Conservation (phyloP, 2,888 invertebrate genomes). For the Acanthosoma haemorrhoidale region DNA sequence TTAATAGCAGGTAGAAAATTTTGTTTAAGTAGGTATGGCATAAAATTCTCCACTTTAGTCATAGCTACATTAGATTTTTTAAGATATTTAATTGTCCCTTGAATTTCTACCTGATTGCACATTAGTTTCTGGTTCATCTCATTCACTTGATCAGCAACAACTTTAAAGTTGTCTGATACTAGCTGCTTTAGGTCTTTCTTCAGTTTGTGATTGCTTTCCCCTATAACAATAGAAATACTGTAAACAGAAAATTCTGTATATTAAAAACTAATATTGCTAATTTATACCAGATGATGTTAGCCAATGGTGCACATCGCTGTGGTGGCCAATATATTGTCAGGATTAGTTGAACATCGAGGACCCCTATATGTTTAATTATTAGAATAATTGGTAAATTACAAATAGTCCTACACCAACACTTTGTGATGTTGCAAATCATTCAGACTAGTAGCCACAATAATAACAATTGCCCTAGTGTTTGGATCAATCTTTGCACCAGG, state of each 20-base stretch:
- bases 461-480: too few species aligned
- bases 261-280: neutral
- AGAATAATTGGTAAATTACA: too few species aligned
- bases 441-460: too few species aligned
- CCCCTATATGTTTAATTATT: too few species aligned
- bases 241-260: neutral
- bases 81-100: conserved; percentile 31
- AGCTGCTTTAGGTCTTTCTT: conserved; percentile 31
- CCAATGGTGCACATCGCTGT: too few species aligned
- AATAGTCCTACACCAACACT: too few species aligned
- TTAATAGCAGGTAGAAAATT: conserved; percentile 1
- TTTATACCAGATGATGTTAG: too few species aligned
- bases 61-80: conserved; percentile 3
- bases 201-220: conserved; percentile 34
- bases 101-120: conserved; percentile 33
- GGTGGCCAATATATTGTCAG: too few species aligned
- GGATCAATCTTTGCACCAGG: too few species aligned
- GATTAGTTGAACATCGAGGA: too few species aligned
- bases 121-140: conserved; percentile 34
- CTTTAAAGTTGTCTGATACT: neutral
- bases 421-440: too few species aligned
- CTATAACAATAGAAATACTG: conserved; percentile 16
- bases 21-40: conserved; percentile 1
- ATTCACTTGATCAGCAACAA: conserved; percentile 28
- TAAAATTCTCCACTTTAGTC: conserved; percentile 1